Conservation (phyloP, 2,888 invertebrate genomes). For the Lydus trimaculatus region DNA sequence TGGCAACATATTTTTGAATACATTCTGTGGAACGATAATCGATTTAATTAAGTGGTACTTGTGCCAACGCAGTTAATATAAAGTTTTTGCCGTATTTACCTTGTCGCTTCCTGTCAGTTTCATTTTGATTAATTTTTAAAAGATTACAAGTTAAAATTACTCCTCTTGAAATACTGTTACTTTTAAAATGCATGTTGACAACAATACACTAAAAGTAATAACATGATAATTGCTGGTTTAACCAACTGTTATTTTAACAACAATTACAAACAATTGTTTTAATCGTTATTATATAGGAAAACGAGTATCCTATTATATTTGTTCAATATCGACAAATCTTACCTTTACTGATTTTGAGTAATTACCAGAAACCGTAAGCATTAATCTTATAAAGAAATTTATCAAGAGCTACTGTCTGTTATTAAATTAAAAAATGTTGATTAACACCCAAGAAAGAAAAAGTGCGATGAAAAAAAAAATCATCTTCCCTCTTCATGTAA, state of each 20-base stretch:
- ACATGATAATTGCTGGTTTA: not conserved
- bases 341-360: too few relatives aligned
- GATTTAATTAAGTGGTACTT: not conserved
- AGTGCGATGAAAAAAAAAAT: constrained; percentile 2
- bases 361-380: not conserved
- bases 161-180: not conserved
- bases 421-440: constrained; percentile 1
- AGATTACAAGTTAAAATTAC: not conserved
- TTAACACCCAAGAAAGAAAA: not conserved
- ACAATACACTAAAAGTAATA: not conserved
- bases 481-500: not conserved
- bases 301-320: too few relatives aligned
- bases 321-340: not conserved
- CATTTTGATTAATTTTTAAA: not conserved
- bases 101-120: not conserved
- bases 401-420: constrained; percentile 9
- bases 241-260: not conserved
- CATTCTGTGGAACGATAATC: too few relatives aligned
- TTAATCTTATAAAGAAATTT: not conserved
- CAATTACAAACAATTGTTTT: not conserved
- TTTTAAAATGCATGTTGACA: not conserved
- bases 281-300: not conserved
- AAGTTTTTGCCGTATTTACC: too few relatives aligned
- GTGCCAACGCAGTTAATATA: too few relatives aligned
- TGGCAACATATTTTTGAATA: too few relatives aligned